Conservation (phyloP, 1,140 invertebrate species). For the Oncopodura yosiiana region DNA sequence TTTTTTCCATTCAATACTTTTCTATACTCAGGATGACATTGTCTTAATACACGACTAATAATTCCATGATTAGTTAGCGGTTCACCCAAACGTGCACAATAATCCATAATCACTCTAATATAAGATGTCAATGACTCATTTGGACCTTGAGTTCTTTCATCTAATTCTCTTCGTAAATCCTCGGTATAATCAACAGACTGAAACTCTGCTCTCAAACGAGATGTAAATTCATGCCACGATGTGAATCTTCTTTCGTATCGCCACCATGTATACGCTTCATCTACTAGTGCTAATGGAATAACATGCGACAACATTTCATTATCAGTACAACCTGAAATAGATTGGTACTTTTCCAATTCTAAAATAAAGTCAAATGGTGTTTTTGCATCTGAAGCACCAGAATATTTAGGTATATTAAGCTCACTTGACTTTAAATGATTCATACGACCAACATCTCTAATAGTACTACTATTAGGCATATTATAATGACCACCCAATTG, state of each 20-base stretch:
- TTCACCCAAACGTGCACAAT: not conserved
- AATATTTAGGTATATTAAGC: constrained; percentile 6
- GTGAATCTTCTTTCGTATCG: not conserved
- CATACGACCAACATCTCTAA: no score
- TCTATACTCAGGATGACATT: constrained; percentile 14
- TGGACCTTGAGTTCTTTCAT: constrained; percentile 6
- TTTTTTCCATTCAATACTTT: not conserved
- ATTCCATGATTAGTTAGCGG: not conserved
- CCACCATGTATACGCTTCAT: constrained; percentile 1
- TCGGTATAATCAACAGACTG: constrained; percentile 5
- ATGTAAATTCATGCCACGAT: not conserved
- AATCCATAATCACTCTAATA: constrained; percentile 13
- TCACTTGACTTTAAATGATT: no score
- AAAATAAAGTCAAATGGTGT: not conserved
- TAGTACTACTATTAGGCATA: no score
- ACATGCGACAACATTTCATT: not conserved
- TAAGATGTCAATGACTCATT: constrained; percentile 9
- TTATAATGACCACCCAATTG: no score
- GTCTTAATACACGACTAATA: not conserved
- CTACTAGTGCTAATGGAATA: constrained; percentile 6
- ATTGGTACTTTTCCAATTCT: constrained; percentile 10
- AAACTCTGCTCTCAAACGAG: constrained; percentile 5
- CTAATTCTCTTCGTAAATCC: constrained; percentile 8
- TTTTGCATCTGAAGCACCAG: not conserved
- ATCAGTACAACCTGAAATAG: not conserved